These are phyloP conservation scores for Oasisia sp. DNA, from an alignment of 2,888 invertebrate genomes.

Conservation along the genomic window DNA sequence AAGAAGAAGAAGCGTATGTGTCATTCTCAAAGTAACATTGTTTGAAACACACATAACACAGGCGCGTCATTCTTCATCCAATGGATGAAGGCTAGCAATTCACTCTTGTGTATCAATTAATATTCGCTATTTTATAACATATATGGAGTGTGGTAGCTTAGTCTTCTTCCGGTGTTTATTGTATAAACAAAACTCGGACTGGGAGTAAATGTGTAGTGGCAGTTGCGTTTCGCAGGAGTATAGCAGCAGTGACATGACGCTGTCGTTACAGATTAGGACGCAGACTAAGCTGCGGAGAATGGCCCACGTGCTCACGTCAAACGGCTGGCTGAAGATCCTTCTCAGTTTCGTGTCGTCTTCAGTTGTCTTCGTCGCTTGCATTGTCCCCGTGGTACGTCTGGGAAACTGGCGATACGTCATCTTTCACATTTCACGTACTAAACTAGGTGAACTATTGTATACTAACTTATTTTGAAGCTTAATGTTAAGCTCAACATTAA, in stretches of 20 bases:
- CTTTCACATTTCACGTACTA: background rate
- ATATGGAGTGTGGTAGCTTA: too few relatives aligned
- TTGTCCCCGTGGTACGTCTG: slow-evolving; percentile 34
- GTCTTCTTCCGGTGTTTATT: background rate
- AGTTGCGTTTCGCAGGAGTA: background rate
- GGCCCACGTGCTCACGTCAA: slow-evolving; percentile 25
- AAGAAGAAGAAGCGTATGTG: background rate
- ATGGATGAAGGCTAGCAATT: too few relatives aligned
- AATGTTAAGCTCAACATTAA: too few relatives aligned
- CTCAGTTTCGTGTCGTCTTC: slow-evolving; percentile 25
- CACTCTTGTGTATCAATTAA: too few relatives aligned
- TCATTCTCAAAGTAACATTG: background rate
- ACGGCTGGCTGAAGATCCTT: slow-evolving; percentile 29
- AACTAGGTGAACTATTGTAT: too few relatives aligned
- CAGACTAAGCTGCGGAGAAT: background rate
- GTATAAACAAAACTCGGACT: background rate
- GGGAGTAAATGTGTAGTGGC: background rate
- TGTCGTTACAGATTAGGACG: slow-evolving; percentile 7
- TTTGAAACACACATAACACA: background rate
- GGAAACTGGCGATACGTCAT: background rate
- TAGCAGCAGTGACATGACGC: background rate
- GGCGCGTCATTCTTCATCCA: too few relatives aligned
- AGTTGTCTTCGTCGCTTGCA: slow-evolving; percentile 31
- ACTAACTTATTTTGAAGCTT: too few relatives aligned
- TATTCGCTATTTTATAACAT: too few relatives aligned